Evolutionary conservation across 2,797 vertebrate genomes (phyloP), one percentile per base, ranked within the genome.

Genomic region (Girardinus metallicus): DNA sequence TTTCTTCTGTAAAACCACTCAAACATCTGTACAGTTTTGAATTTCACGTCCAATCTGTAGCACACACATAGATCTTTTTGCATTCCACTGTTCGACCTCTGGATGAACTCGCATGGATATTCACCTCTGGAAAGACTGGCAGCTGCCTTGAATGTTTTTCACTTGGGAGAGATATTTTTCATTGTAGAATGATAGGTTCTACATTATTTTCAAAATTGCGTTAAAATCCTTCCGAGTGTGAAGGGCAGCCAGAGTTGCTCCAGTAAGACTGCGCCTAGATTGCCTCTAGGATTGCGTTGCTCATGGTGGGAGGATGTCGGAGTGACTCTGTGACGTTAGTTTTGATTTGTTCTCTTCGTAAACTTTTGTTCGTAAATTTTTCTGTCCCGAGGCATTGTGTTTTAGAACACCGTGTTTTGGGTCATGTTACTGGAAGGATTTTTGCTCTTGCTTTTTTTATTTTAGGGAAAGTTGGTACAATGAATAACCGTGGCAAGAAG

Each of bases 81-180:
- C 12, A 16, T 71, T 71, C 41, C 13, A 16, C n/a, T 71, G 41
- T 46, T 43, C 26, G n/a, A 71, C 43, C 41, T 29, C 68, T 71
- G 41, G 68, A 44, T 29, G 41, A 71, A 29, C 68, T 29, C 7
- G 41, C n/a, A 29, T 3, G 13, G 12, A 44, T 71, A n/a, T 44
- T 41, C 26, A 29, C 68, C 44, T 71, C 41, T 44, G 26, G 26
- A 71, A 16, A 71, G 43, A 44, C 44, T 71, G 68, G 26, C 66
- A 70, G 66, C 39, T 70, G 11, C 23, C 26, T 16, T 29, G 41
- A 29, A 71, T 5, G 41, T 71, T 71, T 71, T 29, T 46, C 68
- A 46, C 68, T 71, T 44, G 68, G 41, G 68, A 71, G 43, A 46
- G 23, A 71, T 71, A 41, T 71, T 71, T 44, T 71, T 46, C 41